phyloP scores from a whole-genome alignment of 2,797 vertebrate genomes.

The Hippoglossus hippoglossus region DNA sequence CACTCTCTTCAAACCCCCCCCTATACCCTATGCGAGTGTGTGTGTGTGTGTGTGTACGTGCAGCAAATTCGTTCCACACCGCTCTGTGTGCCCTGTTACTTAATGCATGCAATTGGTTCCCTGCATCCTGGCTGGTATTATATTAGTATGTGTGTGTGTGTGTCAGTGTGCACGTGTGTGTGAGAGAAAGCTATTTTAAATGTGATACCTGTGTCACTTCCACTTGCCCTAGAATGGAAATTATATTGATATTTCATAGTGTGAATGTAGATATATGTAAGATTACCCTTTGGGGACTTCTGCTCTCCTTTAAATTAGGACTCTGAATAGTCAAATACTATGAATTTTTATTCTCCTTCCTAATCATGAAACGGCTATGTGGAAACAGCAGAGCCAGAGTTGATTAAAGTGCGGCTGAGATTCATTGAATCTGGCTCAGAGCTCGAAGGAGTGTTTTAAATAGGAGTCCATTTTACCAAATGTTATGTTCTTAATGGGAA shows the following conservation, averaged over 20 bases:
- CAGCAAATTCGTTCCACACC: constrained; percentile 38
- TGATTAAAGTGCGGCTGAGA: constrained; percentile 82
- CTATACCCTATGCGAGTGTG: constrained; percentile 3
- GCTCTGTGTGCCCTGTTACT: constrained; percentile 21
- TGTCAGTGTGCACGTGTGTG: not conserved
- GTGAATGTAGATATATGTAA: constrained; percentile 80
- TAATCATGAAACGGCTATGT: constrained; percentile 80
- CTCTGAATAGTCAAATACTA: constrained; percentile 84
- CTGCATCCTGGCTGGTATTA: not conserved
- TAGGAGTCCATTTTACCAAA: constrained; percentile 86
- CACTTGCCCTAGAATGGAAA: constrained; percentile 70
- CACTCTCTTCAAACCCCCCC: constrained; percentile 35
- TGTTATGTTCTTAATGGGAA: constrained; percentile 85
- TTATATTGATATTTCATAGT: constrained; percentile 79
- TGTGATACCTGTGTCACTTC: constrained; percentile 65
- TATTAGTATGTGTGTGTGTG: constrained; percentile 13
- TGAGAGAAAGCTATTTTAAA: constrained; percentile 42
- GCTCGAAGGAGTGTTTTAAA: constrained; percentile 83
- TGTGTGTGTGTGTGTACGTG: constrained; percentile 33
- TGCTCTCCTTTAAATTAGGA: constrained; percentile 78
- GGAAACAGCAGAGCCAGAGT: constrained; percentile 71
- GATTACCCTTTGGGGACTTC: constrained; percentile 78
- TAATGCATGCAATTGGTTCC: constrained; percentile 30
- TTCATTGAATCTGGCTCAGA: constrained; percentile 81
- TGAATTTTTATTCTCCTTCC: constrained; percentile 84